Conservation (phyloP, 1,140 invertebrate genomes). For the Listronotus oregonensis region DNA sequence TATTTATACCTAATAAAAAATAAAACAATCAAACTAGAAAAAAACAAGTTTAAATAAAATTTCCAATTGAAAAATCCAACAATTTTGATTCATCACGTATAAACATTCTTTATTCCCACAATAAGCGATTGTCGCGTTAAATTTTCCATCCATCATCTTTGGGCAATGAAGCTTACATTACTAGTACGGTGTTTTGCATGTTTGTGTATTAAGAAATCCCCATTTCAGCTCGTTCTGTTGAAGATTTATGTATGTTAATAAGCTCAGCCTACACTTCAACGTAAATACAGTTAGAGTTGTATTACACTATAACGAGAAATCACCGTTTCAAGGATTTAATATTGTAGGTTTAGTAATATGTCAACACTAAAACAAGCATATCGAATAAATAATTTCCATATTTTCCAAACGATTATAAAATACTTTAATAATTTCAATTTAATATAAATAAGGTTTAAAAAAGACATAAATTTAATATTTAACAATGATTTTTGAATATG, state of each 20-base stretch:
- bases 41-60: too few species aligned
- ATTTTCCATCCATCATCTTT: conserved; percentile 6
- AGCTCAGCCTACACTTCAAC: conserved; percentile 12
- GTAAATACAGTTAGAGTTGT: conserved; percentile 7
- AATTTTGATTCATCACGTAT: too few species aligned
- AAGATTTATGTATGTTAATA: conserved; percentile 15
- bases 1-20: too few species aligned
- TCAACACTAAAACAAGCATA: conserved; percentile 3
- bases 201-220: conserved; percentile 9
- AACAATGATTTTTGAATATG: too few species aligned
- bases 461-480: too few species aligned
- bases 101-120: neutral
- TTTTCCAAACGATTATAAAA: too few species aligned
- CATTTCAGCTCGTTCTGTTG: neutral
- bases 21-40: too few species aligned
- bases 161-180: conserved; percentile 5
- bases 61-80: too few species aligned
- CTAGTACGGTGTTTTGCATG: conserved; percentile 12
- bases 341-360: neutral
- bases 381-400: conserved; percentile 2
- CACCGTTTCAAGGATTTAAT: conserved; percentile 5
- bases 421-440: too few species aligned
- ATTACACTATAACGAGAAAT: conserved; percentile 13
- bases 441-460: too few species aligned
- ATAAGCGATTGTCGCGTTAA: neutral